Percentiles rank a stretch among this genome's conserved stretches.
These are phyloP conservation scores for Dorcus parallelipipedus DNA, from an alignment of 2,888 invertebrate species.

Conservation along the genomic window DNA sequence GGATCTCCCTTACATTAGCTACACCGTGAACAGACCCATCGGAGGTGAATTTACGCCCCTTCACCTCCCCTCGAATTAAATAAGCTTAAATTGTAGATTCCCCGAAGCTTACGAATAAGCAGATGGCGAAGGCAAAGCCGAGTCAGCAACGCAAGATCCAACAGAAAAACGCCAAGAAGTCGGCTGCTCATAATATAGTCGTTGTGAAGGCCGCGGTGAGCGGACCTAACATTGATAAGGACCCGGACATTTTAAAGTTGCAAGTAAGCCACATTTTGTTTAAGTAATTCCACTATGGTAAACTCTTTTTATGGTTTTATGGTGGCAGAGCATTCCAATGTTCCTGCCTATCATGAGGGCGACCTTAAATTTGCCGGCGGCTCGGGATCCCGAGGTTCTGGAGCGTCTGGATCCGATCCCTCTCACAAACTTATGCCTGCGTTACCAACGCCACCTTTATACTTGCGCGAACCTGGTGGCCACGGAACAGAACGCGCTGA, in stretches of 20 bases:
- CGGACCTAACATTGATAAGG: conserved; percentile 63
- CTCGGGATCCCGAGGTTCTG: conserved; percentile 81
- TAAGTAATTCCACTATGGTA: neutral
- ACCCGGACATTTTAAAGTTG: conserved; percentile 70
- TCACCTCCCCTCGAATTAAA: neutral
- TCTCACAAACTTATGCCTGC: conserved; percentile 68
- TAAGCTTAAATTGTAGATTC: conserved; percentile 59
- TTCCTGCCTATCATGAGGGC: conserved; percentile 92
- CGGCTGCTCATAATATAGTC: conserved; percentile 68
- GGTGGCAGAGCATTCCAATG: conserved; percentile 75
- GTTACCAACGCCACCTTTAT: conserved; percentile 82
- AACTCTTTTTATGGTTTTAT: conserved; percentile 6
- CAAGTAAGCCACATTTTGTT: conserved; percentile 50
- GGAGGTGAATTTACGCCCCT: conserved; percentile 57
- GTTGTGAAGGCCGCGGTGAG: conserved; percentile 72
- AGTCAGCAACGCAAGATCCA: conserved; percentile 41
- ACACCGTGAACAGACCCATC: conserved; percentile 84
- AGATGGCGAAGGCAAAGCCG: conserved; percentile 41
- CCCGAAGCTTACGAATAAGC: conserved; percentile 71
- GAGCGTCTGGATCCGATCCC: conserved; percentile 68
- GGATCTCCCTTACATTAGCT: conserved; percentile 87
- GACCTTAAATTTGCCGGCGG: conserved; percentile 78
- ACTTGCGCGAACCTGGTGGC: conserved; percentile 79
- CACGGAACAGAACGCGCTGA: conserved; percentile 72
- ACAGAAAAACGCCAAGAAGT: conserved; percentile 49